Conservation (phyloP, 2,113 vertebrate genomes). For the Tamias sibiricus region DNA sequence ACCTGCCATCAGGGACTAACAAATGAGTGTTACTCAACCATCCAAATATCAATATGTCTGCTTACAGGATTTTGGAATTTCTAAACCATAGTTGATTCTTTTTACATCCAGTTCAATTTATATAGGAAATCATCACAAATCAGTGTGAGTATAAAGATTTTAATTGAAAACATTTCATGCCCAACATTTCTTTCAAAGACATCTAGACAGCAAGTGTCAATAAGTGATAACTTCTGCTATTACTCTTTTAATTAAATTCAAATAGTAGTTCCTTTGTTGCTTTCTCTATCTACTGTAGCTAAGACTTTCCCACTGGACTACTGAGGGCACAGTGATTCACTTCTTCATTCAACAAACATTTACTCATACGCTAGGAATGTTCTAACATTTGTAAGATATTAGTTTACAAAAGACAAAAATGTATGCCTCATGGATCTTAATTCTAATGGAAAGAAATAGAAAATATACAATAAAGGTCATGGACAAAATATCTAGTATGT, state of each 20-base stretch:
- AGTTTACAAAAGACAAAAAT: not conserved
- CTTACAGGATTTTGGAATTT: not conserved
- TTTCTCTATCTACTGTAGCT: no score
- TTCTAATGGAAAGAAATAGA: not conserved
- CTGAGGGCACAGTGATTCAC: not conserved
- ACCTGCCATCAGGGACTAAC: not conserved
- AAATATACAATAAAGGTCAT: not conserved
- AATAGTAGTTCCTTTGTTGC: no score
- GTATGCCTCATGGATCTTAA: not conserved
- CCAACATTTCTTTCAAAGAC: not conserved
- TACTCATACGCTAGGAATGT: not conserved
- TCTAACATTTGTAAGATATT: not conserved
- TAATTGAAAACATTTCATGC: not conserved
- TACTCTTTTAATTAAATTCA: no score
- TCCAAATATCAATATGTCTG: not conserved
- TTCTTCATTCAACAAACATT: not conserved
- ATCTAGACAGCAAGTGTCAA: no score
- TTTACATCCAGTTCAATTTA: not conserved
- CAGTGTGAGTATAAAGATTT: not conserved
- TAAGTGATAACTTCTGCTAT: no score
- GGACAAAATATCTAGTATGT: not conserved
- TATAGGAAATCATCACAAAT: not conserved
- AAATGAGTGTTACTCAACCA: not conserved
- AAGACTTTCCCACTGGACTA: no score
- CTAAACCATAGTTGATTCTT: not conserved